Percentiles rank a stretch among this genome's conserved stretches.
Conservation (phyloP, 1,140 invertebrate genomes). For the Sitodiplosis mosellana region DNA sequence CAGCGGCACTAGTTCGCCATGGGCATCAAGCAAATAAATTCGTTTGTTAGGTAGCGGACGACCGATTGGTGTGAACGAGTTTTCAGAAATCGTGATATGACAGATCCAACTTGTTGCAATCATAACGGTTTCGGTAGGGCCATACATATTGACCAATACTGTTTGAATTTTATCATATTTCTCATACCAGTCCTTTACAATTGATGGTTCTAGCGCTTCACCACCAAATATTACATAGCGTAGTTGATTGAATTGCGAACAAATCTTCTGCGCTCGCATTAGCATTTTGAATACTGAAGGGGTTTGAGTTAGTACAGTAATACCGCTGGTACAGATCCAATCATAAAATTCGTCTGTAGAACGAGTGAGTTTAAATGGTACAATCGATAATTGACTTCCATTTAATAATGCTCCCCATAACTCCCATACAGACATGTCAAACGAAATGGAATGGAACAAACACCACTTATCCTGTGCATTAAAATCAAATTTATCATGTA, state of each 20-base stretch:
- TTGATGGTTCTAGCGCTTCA: too few relatives aligned
- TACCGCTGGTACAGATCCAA: too few relatives aligned
- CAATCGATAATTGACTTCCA: neutral
- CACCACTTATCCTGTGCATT: neutral
- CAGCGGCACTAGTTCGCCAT: too few relatives aligned
- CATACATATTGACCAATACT: neutral
- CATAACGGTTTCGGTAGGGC: neutral
- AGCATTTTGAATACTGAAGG: neutral
- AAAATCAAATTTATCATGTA: neutral
- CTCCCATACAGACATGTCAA: neutral
- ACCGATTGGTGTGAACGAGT: too few relatives aligned
- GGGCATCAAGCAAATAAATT: too few relatives aligned
- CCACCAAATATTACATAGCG: too few relatives aligned
- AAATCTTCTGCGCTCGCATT: neutral
- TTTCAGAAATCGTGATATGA: neutral
- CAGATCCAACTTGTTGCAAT: neutral
- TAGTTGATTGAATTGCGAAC: too few relatives aligned
- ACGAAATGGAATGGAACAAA: neutral
- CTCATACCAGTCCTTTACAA: too few relatives aligned
- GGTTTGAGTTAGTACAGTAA: too few relatives aligned
- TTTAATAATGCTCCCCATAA: neutral
- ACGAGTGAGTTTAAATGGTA: neutral
- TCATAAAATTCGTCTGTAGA: too few relatives aligned
- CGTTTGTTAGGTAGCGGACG: too few relatives aligned
- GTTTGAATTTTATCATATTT: neutral